These are phyloP conservation scores for Lithosia quadra DNA, from an alignment of 2,888 invertebrate species.

Conservation along the genomic window DNA sequence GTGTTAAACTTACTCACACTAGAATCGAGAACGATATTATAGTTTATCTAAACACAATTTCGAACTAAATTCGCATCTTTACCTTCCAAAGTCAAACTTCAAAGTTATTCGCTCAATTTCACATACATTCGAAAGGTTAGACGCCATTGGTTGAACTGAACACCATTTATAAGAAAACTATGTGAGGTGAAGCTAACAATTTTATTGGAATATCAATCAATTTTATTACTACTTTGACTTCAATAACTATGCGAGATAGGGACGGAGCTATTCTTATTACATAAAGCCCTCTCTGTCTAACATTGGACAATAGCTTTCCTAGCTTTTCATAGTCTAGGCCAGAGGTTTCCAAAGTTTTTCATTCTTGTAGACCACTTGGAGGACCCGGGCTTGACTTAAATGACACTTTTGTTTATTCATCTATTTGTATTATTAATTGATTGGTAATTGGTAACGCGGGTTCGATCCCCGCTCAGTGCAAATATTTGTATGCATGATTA, in stretches of 20 bases:
- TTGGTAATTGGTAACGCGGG: too few species aligned
- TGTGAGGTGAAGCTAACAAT: conserved; percentile 40
- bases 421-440: too few species aligned
- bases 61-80: neutral
- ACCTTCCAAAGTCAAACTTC: conserved; percentile 9
- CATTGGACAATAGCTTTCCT: conserved; percentile 19
- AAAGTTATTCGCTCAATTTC: conserved; percentile 30
- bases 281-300: conserved; percentile 26
- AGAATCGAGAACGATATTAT: neutral
- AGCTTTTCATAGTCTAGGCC: conserved; percentile 17
- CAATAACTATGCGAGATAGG: conserved; percentile 20
- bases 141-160: neutral
- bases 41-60: neutral
- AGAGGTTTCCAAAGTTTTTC: neutral
- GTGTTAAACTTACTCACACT: neutral
- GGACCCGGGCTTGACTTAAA: too few species aligned
- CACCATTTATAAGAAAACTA: conserved; percentile 44
- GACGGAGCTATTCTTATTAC: conserved; percentile 17
- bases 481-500: too few species aligned
- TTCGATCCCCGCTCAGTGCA: too few species aligned
- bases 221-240: conserved; percentile 40
- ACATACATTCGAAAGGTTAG: conserved; percentile 21
- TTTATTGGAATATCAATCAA: conserved; percentile 53
- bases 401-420: too few species aligned
- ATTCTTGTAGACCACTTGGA: neutral